Base-by-base conservation (phyloP, 2,888 invertebrate species). In the Acanthopleura granulata region DNA sequence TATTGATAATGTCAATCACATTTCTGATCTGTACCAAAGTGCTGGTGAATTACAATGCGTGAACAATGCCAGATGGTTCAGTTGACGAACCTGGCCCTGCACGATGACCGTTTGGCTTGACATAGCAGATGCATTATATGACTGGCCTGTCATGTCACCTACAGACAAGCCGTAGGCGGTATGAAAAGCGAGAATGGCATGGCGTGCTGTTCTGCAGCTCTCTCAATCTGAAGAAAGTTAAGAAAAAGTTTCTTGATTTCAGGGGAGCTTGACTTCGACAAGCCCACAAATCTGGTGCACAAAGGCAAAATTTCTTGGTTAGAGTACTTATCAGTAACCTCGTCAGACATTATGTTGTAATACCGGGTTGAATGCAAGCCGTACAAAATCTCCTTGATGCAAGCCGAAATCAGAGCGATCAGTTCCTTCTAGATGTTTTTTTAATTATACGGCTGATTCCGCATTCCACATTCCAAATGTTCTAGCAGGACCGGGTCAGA, bases 341-440 rank as follows among this genome's bases (percentile, higher is more conserved):
- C 79, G 51, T 80, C 81, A 49, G 76, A 78, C 62, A 79, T 76
- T 62, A 80, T 69, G 15, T 74, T 70, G 73, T 78, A 80, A 71
- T 72, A 78, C 50, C 69, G 4, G 25, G 78, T 74, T 40, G 72
- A 15, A 49, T 29, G 72, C 18, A 76, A 69, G 29, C 49, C 6
- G 0, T 78, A 73, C 12, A 82, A n/a, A n/a, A n/a, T 71, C 57
- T 71, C 40, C 40, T 51, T 25, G 15, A 81, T 77, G 0, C 75
- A n/a, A 6, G 77, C 57, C 22, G 62, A 76, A 76, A 75, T 75
- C 15, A 79, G 27, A 18, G 51, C 49, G 3, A 82, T 73, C 0
- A 80, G 27, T 25, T 79, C 75, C 49, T 79, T 82, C 74, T 81
- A 80, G 27, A 78, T 79, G 15, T 75, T 75, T 62, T 79, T 79